Evolutionary conservation across 2,113 vertebrate genomes (phyloP).

Genomic region (Misgurnus mizolepis): DNA sequence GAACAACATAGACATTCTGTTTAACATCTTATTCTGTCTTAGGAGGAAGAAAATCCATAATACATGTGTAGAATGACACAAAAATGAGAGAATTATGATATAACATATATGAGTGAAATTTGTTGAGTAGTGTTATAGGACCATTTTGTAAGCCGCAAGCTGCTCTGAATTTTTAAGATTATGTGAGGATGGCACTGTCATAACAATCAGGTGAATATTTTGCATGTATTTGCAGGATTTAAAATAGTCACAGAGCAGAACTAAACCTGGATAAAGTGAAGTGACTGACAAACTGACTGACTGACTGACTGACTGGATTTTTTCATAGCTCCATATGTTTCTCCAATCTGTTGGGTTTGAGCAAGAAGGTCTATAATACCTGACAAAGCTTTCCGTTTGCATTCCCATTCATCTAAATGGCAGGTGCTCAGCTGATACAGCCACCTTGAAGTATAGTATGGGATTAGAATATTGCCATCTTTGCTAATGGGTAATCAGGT

Average conservation of each 20-base stretch:
- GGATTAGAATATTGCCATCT: no score
- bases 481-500: no score
- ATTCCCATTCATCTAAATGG: no score
- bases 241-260: background rate
- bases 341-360: background rate
- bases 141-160: background rate
- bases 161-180: background rate
- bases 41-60: background rate
- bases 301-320: background rate
- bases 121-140: background rate
- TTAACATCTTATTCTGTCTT: background rate
- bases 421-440: no score
- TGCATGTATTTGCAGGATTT: conserved; percentile 4
- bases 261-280: background rate
- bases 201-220: background rate
- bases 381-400: no score
- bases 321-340: conserved; percentile 1
- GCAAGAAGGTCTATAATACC: background rate
- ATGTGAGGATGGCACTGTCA: background rate
- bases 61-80: background rate
- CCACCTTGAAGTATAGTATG: no score
- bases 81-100: background rate
- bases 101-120: background rate
- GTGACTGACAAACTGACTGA: background rate
- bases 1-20: background rate